Conservation (phyloP, 2,113 vertebrate genomes). For the Acinonyx jubatus region DNA sequence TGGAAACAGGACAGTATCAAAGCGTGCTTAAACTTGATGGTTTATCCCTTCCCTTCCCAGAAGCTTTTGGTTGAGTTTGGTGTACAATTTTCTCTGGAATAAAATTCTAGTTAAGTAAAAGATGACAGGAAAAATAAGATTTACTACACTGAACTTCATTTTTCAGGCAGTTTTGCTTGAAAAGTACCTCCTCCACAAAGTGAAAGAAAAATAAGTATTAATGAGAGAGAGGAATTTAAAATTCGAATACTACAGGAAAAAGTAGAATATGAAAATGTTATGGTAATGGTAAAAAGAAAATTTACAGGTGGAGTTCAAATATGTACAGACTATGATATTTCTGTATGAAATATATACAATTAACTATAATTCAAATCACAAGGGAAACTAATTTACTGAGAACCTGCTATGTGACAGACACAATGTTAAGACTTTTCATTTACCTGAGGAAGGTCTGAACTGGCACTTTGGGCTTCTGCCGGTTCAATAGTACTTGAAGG, state of each 20-base stretch:
- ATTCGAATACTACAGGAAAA: conserved; percentile 57
- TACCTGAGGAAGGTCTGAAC: conserved; percentile 89
- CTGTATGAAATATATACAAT: conserved; percentile 5
- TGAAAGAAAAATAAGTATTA: conserved; percentile 49
- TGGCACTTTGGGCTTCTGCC: conserved; percentile 88
- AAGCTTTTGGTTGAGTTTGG: conserved; percentile 29
- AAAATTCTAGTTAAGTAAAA: conserved; percentile 65
- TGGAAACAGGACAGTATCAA: neutral
- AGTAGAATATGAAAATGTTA: conserved; percentile 25
- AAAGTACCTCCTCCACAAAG: conserved; percentile 41
- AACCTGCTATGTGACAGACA: neutral
- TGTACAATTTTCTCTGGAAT: conserved; percentile 1
- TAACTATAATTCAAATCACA: conserved; percentile 53
- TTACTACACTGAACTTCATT: conserved; percentile 49
- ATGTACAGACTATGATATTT: conserved; percentile 35
- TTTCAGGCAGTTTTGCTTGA: conserved; percentile 42
- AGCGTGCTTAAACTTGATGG: neutral
- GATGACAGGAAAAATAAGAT: conserved; percentile 59
- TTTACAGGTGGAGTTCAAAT: neutral
- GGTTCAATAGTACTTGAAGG: conserved; percentile 90
- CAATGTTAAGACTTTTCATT: neutral
- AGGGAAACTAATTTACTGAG: conserved; percentile 27
- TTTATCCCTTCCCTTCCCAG: conserved; percentile 37
- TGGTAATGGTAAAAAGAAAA: conserved; percentile 6
- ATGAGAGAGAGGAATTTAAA: conserved; percentile 51